A percentile compares a stretch with the other conserved stretches of the same genome.
Conservation (phyloP, 1,140 invertebrate genomes). For the Artemia franciscana region DNA sequence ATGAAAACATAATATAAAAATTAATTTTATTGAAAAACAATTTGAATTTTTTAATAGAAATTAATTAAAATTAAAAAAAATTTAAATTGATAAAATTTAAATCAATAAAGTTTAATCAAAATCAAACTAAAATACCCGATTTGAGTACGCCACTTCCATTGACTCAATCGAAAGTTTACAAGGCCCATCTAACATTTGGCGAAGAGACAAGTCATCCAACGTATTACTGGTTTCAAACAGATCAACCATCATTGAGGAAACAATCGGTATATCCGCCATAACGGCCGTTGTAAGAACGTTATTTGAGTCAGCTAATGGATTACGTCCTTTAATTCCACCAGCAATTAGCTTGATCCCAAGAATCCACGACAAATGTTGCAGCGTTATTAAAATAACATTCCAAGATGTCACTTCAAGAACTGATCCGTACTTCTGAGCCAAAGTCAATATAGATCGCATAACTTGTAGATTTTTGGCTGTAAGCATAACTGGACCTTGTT, state of each 20-base stretch:
- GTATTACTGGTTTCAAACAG: conserved; percentile 85
- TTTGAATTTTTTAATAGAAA: too few relatives aligned
- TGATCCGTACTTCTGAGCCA: conserved; percentile 76
- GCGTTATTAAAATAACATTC: conserved; percentile 80
- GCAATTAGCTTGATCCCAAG: conserved; percentile 81
- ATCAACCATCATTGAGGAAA: conserved; percentile 73
- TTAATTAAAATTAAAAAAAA: too few relatives aligned
- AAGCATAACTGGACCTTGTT: conserved; percentile 90
- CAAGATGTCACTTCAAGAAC: conserved; percentile 79
- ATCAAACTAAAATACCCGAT: too few relatives aligned
- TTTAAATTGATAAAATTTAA: too few relatives aligned
- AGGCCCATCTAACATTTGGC: conserved; percentile 86
- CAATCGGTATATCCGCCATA: conserved; percentile 79
- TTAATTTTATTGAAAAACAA: too few relatives aligned
- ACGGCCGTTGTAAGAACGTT: conserved; percentile 74
- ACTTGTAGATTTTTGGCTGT: conserved; percentile 93
- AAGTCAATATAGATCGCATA: conserved; percentile 63
- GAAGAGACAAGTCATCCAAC: conserved; percentile 77
- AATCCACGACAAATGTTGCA: conserved; percentile 91
- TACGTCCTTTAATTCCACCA: conserved; percentile 59
- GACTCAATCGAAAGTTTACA: conserved; percentile 89
- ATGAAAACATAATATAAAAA: too few relatives aligned
- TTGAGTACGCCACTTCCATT: conserved; percentile 87
- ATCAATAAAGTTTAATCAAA: too few relatives aligned
- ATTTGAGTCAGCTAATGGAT: conserved; percentile 43